Conservation (phyloP, 2,113 vertebrate genomes). For the Lota lota region DNA sequence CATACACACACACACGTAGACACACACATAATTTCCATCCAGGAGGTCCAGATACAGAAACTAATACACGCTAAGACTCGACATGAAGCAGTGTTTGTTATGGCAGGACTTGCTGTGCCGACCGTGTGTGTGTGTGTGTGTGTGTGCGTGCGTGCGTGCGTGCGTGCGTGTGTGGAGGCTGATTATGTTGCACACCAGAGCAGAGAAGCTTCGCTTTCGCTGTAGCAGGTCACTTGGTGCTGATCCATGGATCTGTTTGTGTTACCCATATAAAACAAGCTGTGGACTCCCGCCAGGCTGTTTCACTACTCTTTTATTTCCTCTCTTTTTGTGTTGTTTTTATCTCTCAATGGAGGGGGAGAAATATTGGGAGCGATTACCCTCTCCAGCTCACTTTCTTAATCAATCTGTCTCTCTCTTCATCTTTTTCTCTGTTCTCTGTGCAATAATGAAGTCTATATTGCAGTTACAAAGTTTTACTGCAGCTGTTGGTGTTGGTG, state of each 20-base stretch:
- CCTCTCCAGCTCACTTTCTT: no score
- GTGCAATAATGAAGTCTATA: no score
- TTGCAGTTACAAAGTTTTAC: no score
- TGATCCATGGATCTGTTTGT: constrained; percentile 23
- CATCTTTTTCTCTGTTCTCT: no score
- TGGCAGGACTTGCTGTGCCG: background rate
- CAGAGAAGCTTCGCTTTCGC: background rate
- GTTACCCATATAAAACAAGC: constrained; percentile 41
- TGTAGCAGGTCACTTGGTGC: background rate
- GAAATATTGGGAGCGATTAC: background rate
- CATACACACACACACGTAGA: no score
- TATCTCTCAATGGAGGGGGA: background rate
- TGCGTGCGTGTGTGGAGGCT: background rate
- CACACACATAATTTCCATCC: no score
- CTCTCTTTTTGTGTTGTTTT: background rate
- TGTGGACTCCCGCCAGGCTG: background rate
- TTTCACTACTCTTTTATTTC: background rate
- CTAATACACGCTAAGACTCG: no score
- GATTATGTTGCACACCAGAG: background rate
- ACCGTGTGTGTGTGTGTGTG: no score
- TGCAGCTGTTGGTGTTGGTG: no score
- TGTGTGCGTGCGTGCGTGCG: background rate
- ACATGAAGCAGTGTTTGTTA: background rate
- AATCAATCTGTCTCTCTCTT: no score
- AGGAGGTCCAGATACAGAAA: no score